Conservation (phyloP, 1,140 invertebrate genomes). For the Chironomus tepperi region DNA sequence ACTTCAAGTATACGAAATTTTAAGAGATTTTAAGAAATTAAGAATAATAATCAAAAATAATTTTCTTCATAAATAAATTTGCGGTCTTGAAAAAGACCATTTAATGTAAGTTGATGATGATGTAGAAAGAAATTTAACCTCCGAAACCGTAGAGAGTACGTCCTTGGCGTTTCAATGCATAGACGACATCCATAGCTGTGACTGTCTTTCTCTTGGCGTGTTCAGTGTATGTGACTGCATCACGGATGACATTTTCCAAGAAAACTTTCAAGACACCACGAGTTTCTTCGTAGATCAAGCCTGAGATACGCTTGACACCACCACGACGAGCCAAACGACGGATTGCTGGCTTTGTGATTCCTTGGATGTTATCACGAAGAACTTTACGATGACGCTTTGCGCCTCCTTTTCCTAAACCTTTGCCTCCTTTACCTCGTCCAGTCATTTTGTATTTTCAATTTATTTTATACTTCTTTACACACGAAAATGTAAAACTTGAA, state of each 20-base stretch:
- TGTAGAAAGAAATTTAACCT: slow-evolving; percentile 25
- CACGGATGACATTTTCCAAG: slow-evolving; percentile 71
- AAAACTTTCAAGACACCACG: slow-evolving; percentile 68
- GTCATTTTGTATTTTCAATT: slow-evolving; percentile 26
- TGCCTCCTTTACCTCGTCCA: slow-evolving; percentile 28
- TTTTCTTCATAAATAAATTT: slow-evolving; percentile 24
- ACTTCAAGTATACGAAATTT: too few relatives aligned
- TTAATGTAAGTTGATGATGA: slow-evolving; percentile 23
- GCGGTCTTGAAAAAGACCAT: slow-evolving; percentile 32
- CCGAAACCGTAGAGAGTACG: slow-evolving; percentile 44
- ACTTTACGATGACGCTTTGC: slow-evolving; percentile 40
- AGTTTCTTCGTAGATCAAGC: slow-evolving; percentile 65
- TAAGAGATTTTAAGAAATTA: not conserved
- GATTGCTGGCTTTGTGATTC: slow-evolving; percentile 47
- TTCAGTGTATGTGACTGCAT: slow-evolving; percentile 76
- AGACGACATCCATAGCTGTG: slow-evolving; percentile 82
- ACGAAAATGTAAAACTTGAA: not conserved
- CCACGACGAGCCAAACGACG: slow-evolving; percentile 53
- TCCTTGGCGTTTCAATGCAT: slow-evolving; percentile 75
- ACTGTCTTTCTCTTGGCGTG: slow-evolving; percentile 75
- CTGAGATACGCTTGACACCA: slow-evolving; percentile 62
- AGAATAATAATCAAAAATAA: not conserved
- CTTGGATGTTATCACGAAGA: slow-evolving; percentile 55
- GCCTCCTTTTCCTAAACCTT: slow-evolving; percentile 26
- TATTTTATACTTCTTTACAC: slow-evolving; percentile 20